Conservation (phyloP, 1,140 invertebrate genomes). For the Bombus ignitus region DNA sequence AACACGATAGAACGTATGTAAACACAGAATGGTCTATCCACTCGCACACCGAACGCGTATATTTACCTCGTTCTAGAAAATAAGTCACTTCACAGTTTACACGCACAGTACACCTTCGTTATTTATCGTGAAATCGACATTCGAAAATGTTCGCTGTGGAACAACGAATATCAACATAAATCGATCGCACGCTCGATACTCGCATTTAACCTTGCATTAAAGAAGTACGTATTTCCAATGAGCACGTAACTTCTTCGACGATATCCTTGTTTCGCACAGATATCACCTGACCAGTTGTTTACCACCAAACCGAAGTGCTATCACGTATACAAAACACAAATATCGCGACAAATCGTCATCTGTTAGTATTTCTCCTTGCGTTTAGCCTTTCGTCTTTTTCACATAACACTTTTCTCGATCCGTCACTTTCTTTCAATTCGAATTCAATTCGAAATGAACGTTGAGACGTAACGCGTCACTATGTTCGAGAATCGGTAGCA, state of each 20-base stretch:
- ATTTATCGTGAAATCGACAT: not conserved
- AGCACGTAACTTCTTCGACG: not conserved
- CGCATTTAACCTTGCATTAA: not conserved
- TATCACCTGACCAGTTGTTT: not conserved
- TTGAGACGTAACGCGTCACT: not conserved
- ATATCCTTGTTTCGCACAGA: not conserved
- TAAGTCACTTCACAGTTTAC: conserved; percentile 13
- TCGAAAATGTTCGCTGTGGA: not conserved
- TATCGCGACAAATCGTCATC: not conserved
- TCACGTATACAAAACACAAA: not conserved
- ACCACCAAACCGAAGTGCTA: not conserved
- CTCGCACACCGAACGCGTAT: conserved; percentile 14
- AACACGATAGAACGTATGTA: conserved; percentile 32
- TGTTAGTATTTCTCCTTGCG: not conserved
- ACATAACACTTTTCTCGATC: not conserved
- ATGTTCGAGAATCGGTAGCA: not conserved
- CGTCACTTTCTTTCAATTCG: not conserved
- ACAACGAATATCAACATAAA: not conserved
- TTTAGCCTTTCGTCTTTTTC: not conserved
- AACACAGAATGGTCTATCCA: conserved; percentile 26
- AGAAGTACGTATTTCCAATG: not conserved
- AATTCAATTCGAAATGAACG: not conserved
- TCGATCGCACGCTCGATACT: not conserved
- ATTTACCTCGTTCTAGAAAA: not conserved
- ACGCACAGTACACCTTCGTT: not conserved